These are phyloP conservation scores for Carettochelys insculpta DNA, from an alignment of 2,113 vertebrate species.

Conservation along the genomic window DNA sequence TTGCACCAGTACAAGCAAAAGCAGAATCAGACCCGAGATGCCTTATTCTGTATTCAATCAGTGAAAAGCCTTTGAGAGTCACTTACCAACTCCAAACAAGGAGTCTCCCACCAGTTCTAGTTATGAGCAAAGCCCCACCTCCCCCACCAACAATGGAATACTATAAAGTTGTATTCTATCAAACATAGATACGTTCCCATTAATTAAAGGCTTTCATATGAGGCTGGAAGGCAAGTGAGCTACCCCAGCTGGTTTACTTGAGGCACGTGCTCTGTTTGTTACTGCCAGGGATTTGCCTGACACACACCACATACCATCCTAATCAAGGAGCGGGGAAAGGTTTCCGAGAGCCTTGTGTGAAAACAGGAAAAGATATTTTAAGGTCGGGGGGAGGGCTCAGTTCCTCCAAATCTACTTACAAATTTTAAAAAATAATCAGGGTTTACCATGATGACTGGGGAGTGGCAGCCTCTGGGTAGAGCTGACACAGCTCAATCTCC, in stretches of 20 bases:
- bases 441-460: background rate
- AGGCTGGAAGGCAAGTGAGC: background rate
- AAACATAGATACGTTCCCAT: accelerated
- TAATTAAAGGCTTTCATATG: background rate
- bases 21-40: background rate
- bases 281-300: background rate
- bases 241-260: background rate
- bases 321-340: background rate
- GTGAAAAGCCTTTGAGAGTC: background rate
- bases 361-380: background rate
- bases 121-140: background rate
- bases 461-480: background rate
- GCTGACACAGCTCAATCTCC: background rate
- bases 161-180: accelerated
- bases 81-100: background rate
- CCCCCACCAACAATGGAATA: background rate
- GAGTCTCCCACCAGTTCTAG: background rate
- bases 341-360: background rate
- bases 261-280: background rate
- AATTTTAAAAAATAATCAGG: background rate
- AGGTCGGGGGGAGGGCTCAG: background rate
- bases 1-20: background rate
- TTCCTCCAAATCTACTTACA: background rate
- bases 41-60: background rate
- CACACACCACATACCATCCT: background rate